phyloP scores from a whole-genome alignment of 2,888 invertebrate genomes.

The Himalopsyche japonica region DNA sequence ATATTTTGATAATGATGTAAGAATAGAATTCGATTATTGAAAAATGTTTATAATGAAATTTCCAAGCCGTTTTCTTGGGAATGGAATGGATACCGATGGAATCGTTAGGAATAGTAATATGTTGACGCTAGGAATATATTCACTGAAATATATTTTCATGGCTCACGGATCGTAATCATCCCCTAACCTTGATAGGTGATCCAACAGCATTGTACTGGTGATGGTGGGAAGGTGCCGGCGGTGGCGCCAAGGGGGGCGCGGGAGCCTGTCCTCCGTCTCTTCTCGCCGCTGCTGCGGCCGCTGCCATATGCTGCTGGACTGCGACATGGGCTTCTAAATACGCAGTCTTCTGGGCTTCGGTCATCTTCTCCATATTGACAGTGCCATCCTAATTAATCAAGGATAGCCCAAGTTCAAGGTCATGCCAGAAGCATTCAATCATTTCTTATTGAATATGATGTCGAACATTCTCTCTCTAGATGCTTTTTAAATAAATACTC shows the following conservation, averaged over 20 bases:
- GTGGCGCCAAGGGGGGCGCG: conserved; percentile 42
- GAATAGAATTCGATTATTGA: too few species aligned
- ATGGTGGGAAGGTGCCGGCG: conserved; percentile 56
- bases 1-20: too few species aligned
- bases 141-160: too few species aligned
- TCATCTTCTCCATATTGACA: conserved; percentile 77
- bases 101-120: too few species aligned
- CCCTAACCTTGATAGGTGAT: conserved; percentile 53
- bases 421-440: not conserved
- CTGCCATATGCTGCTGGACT: conserved; percentile 77
- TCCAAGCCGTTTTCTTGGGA: too few species aligned
- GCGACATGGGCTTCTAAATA: conserved; percentile 76
- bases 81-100: too few species aligned
- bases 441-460: not conserved
- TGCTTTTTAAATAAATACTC: too few species aligned
- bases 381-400: conserved; percentile 60
- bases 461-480: too few species aligned
- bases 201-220: conserved; percentile 46
- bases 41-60: too few species aligned
- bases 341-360: conserved; percentile 72
- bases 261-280: conserved; percentile 45
- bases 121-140: too few species aligned
- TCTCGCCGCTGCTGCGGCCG: conserved; percentile 64
- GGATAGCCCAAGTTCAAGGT: not conserved
- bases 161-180: not conserved